Conservation (phyloP, 2,113 vertebrate species). For the Lycocorax pyrrhopterus region DNA sequence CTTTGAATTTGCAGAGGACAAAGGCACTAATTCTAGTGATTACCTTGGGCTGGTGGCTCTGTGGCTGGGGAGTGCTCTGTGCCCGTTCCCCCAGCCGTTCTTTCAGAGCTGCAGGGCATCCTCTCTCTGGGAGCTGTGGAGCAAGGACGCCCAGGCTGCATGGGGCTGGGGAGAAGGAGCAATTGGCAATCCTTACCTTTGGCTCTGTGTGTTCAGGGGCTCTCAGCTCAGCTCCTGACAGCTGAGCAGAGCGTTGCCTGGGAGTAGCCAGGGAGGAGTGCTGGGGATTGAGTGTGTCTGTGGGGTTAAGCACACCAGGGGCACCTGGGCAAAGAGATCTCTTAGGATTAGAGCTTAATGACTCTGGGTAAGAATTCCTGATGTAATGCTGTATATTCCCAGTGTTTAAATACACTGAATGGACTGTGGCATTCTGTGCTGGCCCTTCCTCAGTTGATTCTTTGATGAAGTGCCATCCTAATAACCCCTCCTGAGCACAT, state of each 20-base stretch:
- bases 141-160: not conserved
- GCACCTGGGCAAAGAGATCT: not conserved
- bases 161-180: fast-evolving
- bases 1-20: not conserved
- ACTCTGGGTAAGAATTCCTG: not conserved
- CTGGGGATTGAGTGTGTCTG: fast-evolving
- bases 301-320: not conserved
- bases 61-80: not conserved
- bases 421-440: not conserved
- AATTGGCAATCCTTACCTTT: not conserved
- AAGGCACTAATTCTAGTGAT: not conserved
- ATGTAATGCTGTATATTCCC: not conserved
- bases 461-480: not conserved
- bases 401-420: not conserved
- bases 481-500: not conserved
- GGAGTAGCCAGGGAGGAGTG: not conserved
- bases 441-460: not conserved
- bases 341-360: not conserved
- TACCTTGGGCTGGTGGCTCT: not conserved
- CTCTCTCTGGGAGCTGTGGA: not conserved
- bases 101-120: not conserved
- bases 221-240: not conserved
- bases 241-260: not conserved
- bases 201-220: not conserved
- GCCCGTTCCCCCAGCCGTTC: fast-evolving